Evolutionary conservation across 2,797 vertebrate genomes (phyloP).

Genomic region (Chiloscyllium punctatum): DNA sequence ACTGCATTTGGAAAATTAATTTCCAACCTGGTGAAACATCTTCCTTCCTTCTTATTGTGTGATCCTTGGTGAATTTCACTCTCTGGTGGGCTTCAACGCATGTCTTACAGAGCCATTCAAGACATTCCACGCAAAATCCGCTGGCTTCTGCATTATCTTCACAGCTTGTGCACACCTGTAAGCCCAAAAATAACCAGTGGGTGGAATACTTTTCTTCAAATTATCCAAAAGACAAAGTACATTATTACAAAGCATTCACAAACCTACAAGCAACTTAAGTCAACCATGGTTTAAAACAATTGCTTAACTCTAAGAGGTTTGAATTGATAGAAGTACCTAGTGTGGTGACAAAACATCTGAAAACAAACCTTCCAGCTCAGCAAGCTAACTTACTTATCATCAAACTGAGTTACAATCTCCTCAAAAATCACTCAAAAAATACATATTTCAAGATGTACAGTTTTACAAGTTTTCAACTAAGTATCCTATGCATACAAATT

Average conservation of each 20-base stretch:
- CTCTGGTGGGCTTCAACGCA: slow-evolving; percentile 97
- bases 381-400: no score
- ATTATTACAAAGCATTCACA: not conserved
- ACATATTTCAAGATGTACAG: not conserved
- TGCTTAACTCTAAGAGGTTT: not conserved
- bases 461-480: not conserved
- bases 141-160: slow-evolving; percentile 93
- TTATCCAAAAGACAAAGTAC: not conserved
- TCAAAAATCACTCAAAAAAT: not conserved
- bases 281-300: not conserved
- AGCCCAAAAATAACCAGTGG: not conserved
- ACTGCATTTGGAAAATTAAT: not conserved
- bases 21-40: slow-evolving; percentile 74
- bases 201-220: not conserved
- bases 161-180: slow-evolving; percentile 94
- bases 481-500: not conserved
- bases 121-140: slow-evolving; percentile 93
- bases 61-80: slow-evolving; percentile 98
- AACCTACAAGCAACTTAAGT: not conserved
- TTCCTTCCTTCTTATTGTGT: slow-evolving; percentile 94
- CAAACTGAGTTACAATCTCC: no score
- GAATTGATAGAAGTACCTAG: not conserved
- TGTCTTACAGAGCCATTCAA: slow-evolving; percentile 95
- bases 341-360: no score
- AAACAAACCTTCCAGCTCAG: no score